Conservation (phyloP, 1,140 invertebrate species). For the Fopius arisanus region DNA sequence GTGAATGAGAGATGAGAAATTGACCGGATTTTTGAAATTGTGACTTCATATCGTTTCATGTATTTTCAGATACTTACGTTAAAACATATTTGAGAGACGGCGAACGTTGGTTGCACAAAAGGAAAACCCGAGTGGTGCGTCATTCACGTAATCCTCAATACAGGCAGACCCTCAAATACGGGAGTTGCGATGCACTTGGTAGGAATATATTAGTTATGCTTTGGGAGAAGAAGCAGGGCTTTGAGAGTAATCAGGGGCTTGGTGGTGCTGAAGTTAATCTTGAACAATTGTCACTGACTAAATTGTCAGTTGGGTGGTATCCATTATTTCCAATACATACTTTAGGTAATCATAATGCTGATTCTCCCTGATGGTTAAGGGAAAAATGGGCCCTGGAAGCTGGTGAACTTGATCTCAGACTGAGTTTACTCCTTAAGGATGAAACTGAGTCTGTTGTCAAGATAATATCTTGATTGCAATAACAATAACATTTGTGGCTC, state of each 20-base stretch:
- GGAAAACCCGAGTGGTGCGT: conserved; percentile 85
- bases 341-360: conserved; percentile 73
- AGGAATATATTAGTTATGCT: conserved; percentile 86
- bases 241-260: conserved; percentile 86
- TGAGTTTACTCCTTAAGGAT: conserved; percentile 60
- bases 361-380: conserved; percentile 73
- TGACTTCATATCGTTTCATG: no score
- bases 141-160: conserved; percentile 84
- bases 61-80: conserved; percentile 84
- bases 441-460: conserved; percentile 58
- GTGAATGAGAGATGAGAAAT: conserved; percentile 48
- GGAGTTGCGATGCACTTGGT: conserved; percentile 83
- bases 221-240: conserved; percentile 86
- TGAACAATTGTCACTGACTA: conserved; percentile 79
- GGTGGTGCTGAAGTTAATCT: conserved; percentile 86
- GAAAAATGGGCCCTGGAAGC: conserved; percentile 65
- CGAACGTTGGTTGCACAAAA: conserved; percentile 86
- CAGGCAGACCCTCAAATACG: conserved; percentile 87
- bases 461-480: conserved; percentile 59
- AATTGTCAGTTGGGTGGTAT: conserved; percentile 87
- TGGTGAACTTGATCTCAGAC: conserved; percentile 59
- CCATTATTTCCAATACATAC: conserved; percentile 84
- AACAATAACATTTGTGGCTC: neutral
- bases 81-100: conserved; percentile 92
- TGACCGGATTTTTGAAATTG: neutral